Percentiles rank a stretch among this genome's conserved stretches.
Conservation (phyloP, 1,140 invertebrate species). For the Psix sp. region DNA sequence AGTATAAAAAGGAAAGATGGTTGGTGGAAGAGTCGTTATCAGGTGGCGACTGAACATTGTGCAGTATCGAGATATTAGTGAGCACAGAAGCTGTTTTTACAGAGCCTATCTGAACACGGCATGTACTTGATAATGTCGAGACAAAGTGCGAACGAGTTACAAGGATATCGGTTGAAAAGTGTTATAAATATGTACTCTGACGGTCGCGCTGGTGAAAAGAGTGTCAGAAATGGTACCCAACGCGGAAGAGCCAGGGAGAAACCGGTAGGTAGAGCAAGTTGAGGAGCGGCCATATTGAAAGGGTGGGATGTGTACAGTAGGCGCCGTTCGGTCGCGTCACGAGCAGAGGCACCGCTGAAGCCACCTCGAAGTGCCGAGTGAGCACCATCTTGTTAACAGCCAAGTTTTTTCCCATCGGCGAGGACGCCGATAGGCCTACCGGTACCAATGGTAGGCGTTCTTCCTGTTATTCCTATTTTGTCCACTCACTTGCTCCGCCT, state of each 20-base stretch:
- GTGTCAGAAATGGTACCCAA: conserved; percentile 34
- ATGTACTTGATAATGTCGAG: conserved; percentile 72
- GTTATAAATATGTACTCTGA: conserved; percentile 56
- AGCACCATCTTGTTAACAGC: conserved; percentile 77
- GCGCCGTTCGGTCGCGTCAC: conserved; percentile 66
- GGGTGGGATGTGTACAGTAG: conserved; percentile 65
- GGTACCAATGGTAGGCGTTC: conserved; percentile 73
- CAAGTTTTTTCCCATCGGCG: conserved; percentile 73
- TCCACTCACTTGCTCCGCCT: conserved; percentile 73
- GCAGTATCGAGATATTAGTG: conserved; percentile 54
- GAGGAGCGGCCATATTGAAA: conserved; percentile 71
- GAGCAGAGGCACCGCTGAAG: conserved; percentile 53
- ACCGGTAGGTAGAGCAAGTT: conserved; percentile 32
- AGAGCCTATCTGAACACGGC: conserved; percentile 66
- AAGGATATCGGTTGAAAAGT: conserved; percentile 57
- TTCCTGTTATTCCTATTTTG: conserved; percentile 74
- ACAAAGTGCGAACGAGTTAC: conserved; percentile 69
- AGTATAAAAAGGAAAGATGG: conserved; percentile 22
- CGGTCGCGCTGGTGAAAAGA: conserved; percentile 47
- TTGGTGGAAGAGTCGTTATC: conserved; percentile 39
- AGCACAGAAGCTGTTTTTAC: conserved; percentile 64
- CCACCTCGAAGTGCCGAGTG: conserved; percentile 65
- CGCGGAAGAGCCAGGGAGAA: conserved; percentile 17
- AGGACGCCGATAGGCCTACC: conserved; percentile 73
- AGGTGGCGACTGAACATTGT: conserved; percentile 50